A percentile compares a stretch with the other conserved stretches of the same genome.
Evolutionary conservation across 64 coral and sea anemone genomes (phyloP).

Genomic region (Stichodactyla helianthus): DNA sequence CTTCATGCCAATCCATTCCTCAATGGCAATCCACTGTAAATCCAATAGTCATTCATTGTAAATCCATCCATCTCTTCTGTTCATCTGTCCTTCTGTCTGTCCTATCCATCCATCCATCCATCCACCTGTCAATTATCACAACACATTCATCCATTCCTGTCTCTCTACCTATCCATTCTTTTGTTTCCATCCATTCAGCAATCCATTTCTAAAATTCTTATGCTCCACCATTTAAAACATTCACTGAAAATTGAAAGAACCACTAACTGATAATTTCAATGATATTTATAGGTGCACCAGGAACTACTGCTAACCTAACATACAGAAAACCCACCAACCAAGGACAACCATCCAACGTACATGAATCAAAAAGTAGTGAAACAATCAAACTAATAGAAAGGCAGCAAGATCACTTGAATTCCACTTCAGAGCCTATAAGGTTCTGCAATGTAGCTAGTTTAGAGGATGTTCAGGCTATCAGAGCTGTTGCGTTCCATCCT

Average conservation of each 20-base stretch:
- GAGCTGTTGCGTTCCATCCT: conserved; percentile 93
- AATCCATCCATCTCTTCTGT: neutral
- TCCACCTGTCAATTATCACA: neutral
- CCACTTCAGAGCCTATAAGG: conserved; percentile 42
- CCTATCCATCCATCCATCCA: neutral
- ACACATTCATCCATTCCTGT: neutral
- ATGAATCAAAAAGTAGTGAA: conserved; percentile 2
- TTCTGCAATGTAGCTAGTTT: conserved; percentile 78
- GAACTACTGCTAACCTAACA: conserved; percentile 40
- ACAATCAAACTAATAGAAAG: conserved; percentile 16
- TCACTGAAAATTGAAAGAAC: too few species aligned
- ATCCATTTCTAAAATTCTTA: too few species aligned
- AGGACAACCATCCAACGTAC: conserved; percentile 35
- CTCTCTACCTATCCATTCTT: too few species aligned
- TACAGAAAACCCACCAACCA: conserved; percentile 59
- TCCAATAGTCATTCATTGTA: neutral
- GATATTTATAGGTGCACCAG: conserved; percentile 8
- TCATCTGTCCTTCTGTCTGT: neutral
- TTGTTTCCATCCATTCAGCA: neutral
- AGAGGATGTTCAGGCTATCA: conserved; percentile 83
- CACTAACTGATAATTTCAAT: too few species aligned
- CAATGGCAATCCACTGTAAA: too few species aligned
- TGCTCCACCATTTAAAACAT: too few species aligned
- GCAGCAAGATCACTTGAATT: conserved; percentile 39
- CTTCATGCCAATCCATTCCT: too few species aligned